Base-by-base conservation (phyloP, 2,797 vertebrate genomes). In the Chlorospingus flavigularis region DNA sequence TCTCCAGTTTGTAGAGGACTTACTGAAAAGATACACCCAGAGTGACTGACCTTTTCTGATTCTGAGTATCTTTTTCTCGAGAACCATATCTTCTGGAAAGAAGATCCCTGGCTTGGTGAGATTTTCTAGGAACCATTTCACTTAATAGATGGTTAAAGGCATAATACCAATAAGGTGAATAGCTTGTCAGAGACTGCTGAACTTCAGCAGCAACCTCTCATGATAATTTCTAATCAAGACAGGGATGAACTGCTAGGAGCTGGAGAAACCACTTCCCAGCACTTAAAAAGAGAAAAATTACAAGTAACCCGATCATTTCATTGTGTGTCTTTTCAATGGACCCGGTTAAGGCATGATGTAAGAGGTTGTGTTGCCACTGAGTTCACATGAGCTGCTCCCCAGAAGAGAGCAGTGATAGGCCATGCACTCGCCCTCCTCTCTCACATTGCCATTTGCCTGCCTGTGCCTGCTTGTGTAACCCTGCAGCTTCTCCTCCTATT, bases 401-500 rank as follows among this genome's bases (percentile, higher is more conserved):
- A 83, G 71, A 82, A 86, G 37, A 47, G 71, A 75, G 57, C 15
- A 33, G 30, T 25, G 14, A 89, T 62, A 63, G 91, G 57, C 25
- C 55, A 90, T 11, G 63, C 28, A 6, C 62, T 90, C 2, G 0
- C 60, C 26, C 48, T 81, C 60, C 76, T 90, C 78, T 92, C 68
- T 96, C 33, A 47, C 8, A 10, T n/a, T 94, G 37, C 78, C 76
- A 70, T 76, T 96, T 95, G 92, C 80, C 83, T 97, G 95, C 87
- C 94, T 92, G 74, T 4, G 35, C 76, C 72, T 93, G 89, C 82
- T 97, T 97, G 92, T 94, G 75, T 95, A 97, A 97, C 91, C 79
- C 86, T 95, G 85, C 75, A 48, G 92, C 95, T 97, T 96, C 92
- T 72, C 60, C 66, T 96, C 57, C 73, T 92, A 43, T 97, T 97